These are phyloP conservation scores for Pseudanteris insignis DNA, from an alignment of 2,888 invertebrate species.

Conservation along the genomic window DNA sequence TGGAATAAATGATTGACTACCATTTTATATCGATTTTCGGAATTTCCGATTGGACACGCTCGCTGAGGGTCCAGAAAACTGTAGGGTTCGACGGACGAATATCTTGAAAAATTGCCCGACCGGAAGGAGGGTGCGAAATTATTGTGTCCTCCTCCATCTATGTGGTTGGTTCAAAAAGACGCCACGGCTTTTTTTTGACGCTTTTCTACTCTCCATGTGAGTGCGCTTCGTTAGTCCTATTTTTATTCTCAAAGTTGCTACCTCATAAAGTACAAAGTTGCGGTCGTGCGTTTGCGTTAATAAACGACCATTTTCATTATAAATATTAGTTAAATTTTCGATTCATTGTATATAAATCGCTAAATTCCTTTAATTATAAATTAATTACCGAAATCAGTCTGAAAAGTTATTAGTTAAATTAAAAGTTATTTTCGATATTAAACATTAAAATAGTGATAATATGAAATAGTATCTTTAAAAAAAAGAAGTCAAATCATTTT, in stretches of 20 bases:
- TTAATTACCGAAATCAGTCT: too few species aligned
- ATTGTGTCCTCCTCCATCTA: conserved; percentile 36
- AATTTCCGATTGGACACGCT: conserved; percentile 49
- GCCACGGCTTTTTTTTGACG: conserved; percentile 28
- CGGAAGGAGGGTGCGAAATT: conserved; percentile 53
- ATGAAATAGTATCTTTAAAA: too few species aligned
- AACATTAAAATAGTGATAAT: too few species aligned
- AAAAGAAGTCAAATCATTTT: too few species aligned
- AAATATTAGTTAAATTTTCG: too few species aligned
- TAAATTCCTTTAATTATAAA: too few species aligned
- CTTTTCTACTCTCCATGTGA: conserved; percentile 24
- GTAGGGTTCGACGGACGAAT: conserved; percentile 26
- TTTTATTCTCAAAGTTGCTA: conserved; percentile 38
- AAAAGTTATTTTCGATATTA: too few species aligned
- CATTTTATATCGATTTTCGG: conserved; percentile 51
- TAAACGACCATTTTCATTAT: too few species aligned
- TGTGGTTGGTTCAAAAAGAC: conserved; percentile 39
- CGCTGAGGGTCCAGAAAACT: conserved; percentile 34
- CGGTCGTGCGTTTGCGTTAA: conserved; percentile 1
- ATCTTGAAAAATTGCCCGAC: conserved; percentile 54
- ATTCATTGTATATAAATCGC: too few species aligned
- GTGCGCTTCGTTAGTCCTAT: conserved; percentile 34
- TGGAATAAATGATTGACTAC: conserved; percentile 36
- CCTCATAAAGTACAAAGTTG: conserved; percentile 38
- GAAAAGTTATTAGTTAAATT: too few species aligned